Evolutionary conservation across 2,113 vertebrate genomes (phyloP).

Genomic region (Strix uralensis): DNA sequence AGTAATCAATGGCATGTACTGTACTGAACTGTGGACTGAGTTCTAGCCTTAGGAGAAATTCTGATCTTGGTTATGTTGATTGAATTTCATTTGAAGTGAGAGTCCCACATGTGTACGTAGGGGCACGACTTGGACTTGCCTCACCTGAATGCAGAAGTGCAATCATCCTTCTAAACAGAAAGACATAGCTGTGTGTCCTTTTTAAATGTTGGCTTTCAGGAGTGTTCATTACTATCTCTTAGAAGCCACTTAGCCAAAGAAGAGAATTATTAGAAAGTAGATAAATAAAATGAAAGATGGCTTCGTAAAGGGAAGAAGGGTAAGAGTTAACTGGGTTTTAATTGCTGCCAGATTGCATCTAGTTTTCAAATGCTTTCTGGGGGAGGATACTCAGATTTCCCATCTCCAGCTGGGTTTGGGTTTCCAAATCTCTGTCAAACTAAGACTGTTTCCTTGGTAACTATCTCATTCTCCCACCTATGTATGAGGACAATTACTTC

Average conservation of each 20-base stretch:
- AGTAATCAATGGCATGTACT: constrained; percentile 11
- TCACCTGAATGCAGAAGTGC: neutral
- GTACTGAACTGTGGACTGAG: neutral
- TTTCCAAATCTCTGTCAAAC: constrained; percentile 66
- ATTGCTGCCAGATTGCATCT: constrained; percentile 56
- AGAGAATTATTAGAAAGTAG: neutral
- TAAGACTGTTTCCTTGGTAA: constrained; percentile 49
- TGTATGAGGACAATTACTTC: constrained; percentile 46
- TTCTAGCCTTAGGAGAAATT: neutral
- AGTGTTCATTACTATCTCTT: neutral
- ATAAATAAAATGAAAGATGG: constrained; percentile 3
- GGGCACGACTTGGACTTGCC: neutral
- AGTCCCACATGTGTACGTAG: neutral
- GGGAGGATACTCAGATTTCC: constrained; percentile 60
- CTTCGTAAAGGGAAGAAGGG: neutral
- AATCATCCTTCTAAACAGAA: neutral
- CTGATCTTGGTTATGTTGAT: neutral
- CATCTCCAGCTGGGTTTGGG: constrained; percentile 53
- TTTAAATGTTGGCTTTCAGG: neutral
- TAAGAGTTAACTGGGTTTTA: constrained; percentile 48
- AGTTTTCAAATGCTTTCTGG: constrained; percentile 60
- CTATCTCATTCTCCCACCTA: constrained; percentile 43
- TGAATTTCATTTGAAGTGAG: neutral
- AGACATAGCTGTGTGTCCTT: neutral
- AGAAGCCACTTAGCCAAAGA: neutral